Base-by-base conservation (phyloP, 1,140 invertebrate species). In the Drosophila novamexicana region DNA sequence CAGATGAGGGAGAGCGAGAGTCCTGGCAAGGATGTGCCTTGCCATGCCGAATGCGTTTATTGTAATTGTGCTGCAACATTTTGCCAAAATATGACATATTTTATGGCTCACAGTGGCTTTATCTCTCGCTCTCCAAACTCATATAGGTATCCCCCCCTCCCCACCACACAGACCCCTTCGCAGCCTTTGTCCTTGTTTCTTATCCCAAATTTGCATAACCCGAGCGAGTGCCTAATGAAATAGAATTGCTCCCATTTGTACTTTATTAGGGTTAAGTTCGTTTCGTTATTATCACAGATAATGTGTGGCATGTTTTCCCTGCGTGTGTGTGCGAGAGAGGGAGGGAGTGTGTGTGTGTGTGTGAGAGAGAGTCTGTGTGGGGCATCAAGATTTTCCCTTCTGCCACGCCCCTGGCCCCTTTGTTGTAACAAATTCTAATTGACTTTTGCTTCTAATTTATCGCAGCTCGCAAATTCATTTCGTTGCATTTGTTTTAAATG, bases 201-300 rank as follows among this genome's bases (percentile, higher is more conserved):
- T 52, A 52, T 52, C 50, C 16, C 12, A 9, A 58, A 72, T 72
- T 72, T 67, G 69, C 63, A 72, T 72, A 59, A 59, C n/a, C 6
- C 53, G 32, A 65, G 52, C 47, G 1, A 42, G 42, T 57, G 4
- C 58, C 18, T 69, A 91, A 91, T 91, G 90, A 86, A 91, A 86
- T 91, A 82, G 77, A 91, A 91, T 91, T 85, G 82, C 76, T 89
- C 90, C 83, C 89, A 90, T 91, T 91, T 91, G 79, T 90, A 81
- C 82, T 89, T 91, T 86, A 90, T 86, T 84, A 81, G 77, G 74
- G 85, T 75, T 84, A 90, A 81, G 74, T 62, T 67, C 36, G 62
- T 53, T 79, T 50, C 59, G 66, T 90, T 90, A 90, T 77, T 77
- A 74, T 74, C 75, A 74, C 75, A 77, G 75, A 58, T 74, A 74